Evolutionary conservation across 23 tunicate genomes (phyloP), one percentile per base, ranked within the genome.

Genomic region (Clavelina lepadiformis): DNA sequence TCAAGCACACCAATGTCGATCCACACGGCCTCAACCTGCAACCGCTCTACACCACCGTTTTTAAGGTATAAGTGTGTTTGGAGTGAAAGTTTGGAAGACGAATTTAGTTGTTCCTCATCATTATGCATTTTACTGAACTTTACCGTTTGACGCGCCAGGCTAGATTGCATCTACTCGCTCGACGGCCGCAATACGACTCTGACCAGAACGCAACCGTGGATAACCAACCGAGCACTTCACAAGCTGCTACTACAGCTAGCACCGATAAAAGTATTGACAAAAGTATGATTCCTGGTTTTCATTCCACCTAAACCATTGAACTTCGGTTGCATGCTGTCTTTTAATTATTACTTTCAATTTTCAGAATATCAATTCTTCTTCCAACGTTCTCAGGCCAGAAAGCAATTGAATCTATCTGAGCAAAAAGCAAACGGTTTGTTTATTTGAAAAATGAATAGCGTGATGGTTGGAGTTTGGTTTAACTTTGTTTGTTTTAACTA

Each of bases 1-100:
- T 88, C 0, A 80, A 80, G 69, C 96, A 88, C 72, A 73, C 82
- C 37, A 63, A 54, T 19, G 67, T 61, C 27, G 72, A 80, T 30
- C 73, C 88, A 6, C 67, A 67, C 46, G 50, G 72, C 31, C 13
- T 38, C 33, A 38, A 32, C 57, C 54, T 71, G 61, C 87, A 71
- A 31, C 78, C 78, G 2, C 32, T 80, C 18, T 80, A 80, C 65
- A 62, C 65, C 38, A 51, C 79, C 5, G 78, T 80, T 26, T 80
- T 80, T 36, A 62, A 80, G 72, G 87, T 80, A 49, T 15, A 20
- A 3, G 24, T 49, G 27, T 6, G 59, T 53, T 11, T 15, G 15
- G 15, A 41, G 11, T 41, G 49, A 11, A 41, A 15, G 15, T 15
- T 41, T 41, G 49, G 15, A 41, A 41, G 15, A 11, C 15, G 15